A percentile compares a stretch with the other conserved stretches of the same genome.
Conservation (phyloP, 2,888 invertebrate species). For the Notodonta ziczac region DNA sequence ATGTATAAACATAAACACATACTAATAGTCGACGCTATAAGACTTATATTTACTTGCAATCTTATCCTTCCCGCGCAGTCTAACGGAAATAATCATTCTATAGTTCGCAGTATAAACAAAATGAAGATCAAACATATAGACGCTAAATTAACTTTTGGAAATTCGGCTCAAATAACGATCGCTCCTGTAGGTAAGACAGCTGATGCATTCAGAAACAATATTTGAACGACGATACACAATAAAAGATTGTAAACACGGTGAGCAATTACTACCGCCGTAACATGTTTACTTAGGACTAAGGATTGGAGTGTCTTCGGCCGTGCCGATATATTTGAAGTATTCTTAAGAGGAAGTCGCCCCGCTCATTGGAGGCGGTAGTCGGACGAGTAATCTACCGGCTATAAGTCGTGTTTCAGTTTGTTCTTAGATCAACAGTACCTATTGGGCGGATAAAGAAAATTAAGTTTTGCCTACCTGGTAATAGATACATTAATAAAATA, state of each 20-base stretch:
- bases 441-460: too few relatives aligned
- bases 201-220: slow-evolving; percentile 80
- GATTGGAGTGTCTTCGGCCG: slow-evolving; percentile 81
- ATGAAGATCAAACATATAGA: slow-evolving; percentile 60
- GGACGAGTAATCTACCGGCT: not conserved
- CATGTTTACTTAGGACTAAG: slow-evolving; percentile 83
- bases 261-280: slow-evolving; percentile 81
- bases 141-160: slow-evolving; percentile 73
- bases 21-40: not conserved
- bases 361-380: slow-evolving; percentile 26
- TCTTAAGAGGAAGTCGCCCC: slow-evolving; percentile 40
- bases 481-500: too few relatives aligned
- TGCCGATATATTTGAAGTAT: slow-evolving; percentile 77
- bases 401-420: not conserved
- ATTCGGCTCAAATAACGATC: slow-evolving; percentile 61
- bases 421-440: not conserved
- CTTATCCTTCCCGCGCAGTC: slow-evolving; percentile 25
- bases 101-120: slow-evolving; percentile 37
- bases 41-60: slow-evolving; percentile 2
- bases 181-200: slow-evolving; percentile 77
- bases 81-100: slow-evolving; percentile 26
- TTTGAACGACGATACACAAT: slow-evolving; percentile 81
- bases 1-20: not conserved
- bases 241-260: slow-evolving; percentile 80
- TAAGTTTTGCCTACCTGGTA: too few relatives aligned